Evolutionary conservation across 1,140 invertebrate species (phyloP).

Genomic region (Caerostris extrusa): DNA sequence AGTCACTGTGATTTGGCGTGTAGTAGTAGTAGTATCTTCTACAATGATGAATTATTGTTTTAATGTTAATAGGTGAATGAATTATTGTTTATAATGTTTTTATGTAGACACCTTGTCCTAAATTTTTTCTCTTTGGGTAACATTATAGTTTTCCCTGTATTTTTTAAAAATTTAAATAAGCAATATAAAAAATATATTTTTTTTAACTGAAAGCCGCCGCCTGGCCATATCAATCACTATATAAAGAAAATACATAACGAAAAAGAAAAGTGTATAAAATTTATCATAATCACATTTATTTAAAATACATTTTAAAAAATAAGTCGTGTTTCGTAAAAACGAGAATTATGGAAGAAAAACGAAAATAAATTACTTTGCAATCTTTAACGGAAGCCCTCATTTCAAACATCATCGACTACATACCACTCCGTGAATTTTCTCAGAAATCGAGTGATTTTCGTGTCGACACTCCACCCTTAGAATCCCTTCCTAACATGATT

Average conservation of each 20-base stretch:
- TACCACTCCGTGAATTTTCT: background rate
- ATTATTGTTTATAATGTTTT: too few species aligned
- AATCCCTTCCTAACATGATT: constrained; percentile 47
- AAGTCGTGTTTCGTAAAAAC: background rate
- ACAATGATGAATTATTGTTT: too few species aligned
- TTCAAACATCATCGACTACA: constrained; percentile 13
- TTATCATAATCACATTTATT: background rate
- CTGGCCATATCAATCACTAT: background rate
- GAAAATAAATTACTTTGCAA: constrained; percentile 13
- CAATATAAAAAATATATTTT: background rate
- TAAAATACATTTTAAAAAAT: too few species aligned
- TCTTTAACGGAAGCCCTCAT: background rate
- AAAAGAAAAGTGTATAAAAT: background rate
- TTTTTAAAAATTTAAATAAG: background rate
- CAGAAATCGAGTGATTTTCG: constrained; percentile 34
- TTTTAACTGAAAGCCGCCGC: too few species aligned
- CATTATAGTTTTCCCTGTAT: background rate
- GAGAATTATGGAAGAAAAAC: background rate
- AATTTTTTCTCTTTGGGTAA: too few species aligned
- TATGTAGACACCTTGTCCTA: too few species aligned
- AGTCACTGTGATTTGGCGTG: too few species aligned
- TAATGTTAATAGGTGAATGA: too few species aligned
- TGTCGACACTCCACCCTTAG: constrained; percentile 38
- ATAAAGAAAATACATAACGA: background rate
- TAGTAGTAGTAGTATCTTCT: too few species aligned